A percentile compares a stretch with the other conserved stretches of the same genome.
These are phyloP conservation scores for Cinclus cinclus DNA, from an alignment of 2,113 vertebrate species.

Conservation along the genomic window DNA sequence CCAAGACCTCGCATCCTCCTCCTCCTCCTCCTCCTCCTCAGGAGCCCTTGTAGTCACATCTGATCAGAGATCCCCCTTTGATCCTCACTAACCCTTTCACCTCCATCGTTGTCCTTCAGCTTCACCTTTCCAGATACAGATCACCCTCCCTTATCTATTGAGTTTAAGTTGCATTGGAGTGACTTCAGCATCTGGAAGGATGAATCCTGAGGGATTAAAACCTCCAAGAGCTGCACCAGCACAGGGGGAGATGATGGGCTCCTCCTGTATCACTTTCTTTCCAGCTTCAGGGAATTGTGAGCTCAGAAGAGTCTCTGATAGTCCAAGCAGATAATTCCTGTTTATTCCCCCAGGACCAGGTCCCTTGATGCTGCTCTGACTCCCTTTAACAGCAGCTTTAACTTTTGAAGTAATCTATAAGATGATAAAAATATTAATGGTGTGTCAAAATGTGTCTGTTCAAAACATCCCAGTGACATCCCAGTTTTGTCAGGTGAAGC, in stretches of 20 bases:
- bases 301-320: background rate
- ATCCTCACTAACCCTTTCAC: background rate
- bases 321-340: background rate
- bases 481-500: background rate
- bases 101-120: background rate
- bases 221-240: background rate
- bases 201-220: background rate
- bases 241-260: background rate
- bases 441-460: too few species aligned
- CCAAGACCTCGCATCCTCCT: background rate
- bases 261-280: background rate
- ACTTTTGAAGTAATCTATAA: background rate
- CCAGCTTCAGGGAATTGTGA: background rate
- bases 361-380: background rate
- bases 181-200: accelerated
- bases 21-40: background rate
- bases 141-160: background rate
- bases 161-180: background rate
- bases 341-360: background rate
- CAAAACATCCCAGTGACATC: background rate
- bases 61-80: background rate
- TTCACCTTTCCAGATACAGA: background rate
- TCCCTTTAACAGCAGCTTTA: background rate
- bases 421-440: too few species aligned
- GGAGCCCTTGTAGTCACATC: accelerated